Evolutionary conservation across 2,888 invertebrate genomes (phyloP), one percentile per base, ranked within the genome.

Genomic region (Erebia ligea): DNA sequence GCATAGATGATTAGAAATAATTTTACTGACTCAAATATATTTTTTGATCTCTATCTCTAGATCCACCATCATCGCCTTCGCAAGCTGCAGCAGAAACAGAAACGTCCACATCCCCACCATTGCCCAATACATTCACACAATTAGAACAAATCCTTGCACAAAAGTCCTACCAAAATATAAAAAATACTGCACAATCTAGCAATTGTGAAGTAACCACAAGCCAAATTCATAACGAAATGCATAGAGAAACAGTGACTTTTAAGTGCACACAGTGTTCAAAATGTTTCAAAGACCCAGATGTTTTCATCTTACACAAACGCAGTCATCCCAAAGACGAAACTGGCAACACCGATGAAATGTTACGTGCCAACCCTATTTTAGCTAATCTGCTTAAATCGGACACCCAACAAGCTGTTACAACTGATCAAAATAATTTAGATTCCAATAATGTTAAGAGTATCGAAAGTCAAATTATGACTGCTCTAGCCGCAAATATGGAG

Each of bases 271-370:
- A 90, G 64, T 93, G 92, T 67, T 84, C 88, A 0, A 92, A 89
- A 80, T 92, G 89, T 69, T 93, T 93, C 67, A 93, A 93, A 78
- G 92, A 93, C 34, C 92, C 93, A 0, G 92, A 93, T 50, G 92
- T 93, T 0, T 90, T 86, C 19, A 62, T 87, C 0, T 67, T 93
- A 3, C 92, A 93, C 68, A 86, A 85, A 73, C 73, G 92, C 0
- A 78, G 80, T 0, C 93, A 92, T 61, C 79, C 76, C 42, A 69
- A 76, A 70, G 70, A 70, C 0, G 86, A 85, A 48, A 90, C 88
- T 59, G 76, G 76, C 15, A 72, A 74, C 13, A 79, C 75, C 15
- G 82, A 86, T 1, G 85, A 90, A 40, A 91, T 86, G 9, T 70
- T 91, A 0, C 84, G 81, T 74, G 85, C 92, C 0, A 92, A 92